Evolutionary conservation across 2,797 vertebrate genomes (phyloP).

Genomic region (Pagetopsis macropterus): DNA sequence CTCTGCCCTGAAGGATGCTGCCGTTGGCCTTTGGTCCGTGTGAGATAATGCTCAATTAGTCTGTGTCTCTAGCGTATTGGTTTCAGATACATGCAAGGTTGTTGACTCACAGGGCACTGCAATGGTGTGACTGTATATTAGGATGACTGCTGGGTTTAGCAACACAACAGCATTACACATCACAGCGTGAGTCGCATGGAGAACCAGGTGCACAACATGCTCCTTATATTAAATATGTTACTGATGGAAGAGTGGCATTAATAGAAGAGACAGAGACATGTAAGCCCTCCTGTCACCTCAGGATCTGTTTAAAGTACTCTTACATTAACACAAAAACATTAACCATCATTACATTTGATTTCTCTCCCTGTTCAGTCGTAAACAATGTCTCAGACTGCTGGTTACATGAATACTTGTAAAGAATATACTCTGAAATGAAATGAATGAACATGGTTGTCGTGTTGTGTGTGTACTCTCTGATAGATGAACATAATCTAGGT

Average conservation of each 20-base stretch:
- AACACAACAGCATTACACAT: neutral
- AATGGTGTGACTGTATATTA: neutral
- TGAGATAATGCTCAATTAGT: conserved; percentile 65
- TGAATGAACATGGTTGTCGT: too few relatives aligned
- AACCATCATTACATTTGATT: too few relatives aligned
- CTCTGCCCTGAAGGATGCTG: conserved; percentile 36
- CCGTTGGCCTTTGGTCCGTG: conserved; percentile 40
- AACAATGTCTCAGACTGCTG: too few relatives aligned
- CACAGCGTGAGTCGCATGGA: neutral
- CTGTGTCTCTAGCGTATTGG: conserved; percentile 44
- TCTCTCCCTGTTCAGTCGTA: too few relatives aligned
- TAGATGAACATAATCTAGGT: too few relatives aligned
- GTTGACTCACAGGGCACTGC: conserved; percentile 21
- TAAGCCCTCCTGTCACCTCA: too few relatives aligned
- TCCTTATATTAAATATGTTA: neutral
- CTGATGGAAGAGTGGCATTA: neutral
- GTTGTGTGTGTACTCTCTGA: too few relatives aligned
- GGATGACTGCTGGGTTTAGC: conserved; percentile 25
- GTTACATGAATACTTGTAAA: too few relatives aligned
- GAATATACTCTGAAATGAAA: too few relatives aligned
- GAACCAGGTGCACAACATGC: neutral
- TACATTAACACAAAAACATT: too few relatives aligned
- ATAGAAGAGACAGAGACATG: neutral
- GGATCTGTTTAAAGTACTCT: too few relatives aligned
- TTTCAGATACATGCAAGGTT: conserved; percentile 41